These are phyloP conservation scores for Leptinotarsa defecta DNA, from an alignment of 1,140 invertebrate species.

Conservation along the genomic window DNA sequence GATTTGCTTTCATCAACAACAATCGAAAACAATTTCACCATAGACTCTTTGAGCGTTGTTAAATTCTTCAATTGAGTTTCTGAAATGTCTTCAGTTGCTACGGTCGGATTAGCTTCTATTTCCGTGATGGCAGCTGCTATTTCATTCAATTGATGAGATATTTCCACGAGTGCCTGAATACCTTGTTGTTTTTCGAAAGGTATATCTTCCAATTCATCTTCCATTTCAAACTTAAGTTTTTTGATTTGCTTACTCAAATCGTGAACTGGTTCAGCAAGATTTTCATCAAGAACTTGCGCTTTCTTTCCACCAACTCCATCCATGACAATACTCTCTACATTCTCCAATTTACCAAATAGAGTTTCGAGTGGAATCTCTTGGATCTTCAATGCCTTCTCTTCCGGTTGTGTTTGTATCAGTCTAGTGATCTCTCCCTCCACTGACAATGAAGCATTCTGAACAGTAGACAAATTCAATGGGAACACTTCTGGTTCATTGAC, in stretches of 20 bases:
- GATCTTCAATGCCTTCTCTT: background rate
- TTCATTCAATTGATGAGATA: background rate
- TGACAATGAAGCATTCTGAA: background rate
- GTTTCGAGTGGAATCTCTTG: background rate
- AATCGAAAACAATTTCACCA: slow-evolving; percentile 27
- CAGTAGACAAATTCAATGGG: background rate
- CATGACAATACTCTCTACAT: slow-evolving; percentile 7
- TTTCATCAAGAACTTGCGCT: background rate
- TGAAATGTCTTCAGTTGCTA: background rate
- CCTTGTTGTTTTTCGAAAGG: background rate
- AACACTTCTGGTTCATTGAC: background rate
- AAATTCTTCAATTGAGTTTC: background rate
- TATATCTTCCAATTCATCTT: background rate
- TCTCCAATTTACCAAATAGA: background rate
- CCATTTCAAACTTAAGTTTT: background rate
- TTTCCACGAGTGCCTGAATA: background rate
- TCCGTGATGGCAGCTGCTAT: background rate
- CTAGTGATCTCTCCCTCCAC: background rate
- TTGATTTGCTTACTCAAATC: background rate
- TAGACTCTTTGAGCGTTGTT: slow-evolving; percentile 21
- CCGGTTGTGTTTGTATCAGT: background rate
- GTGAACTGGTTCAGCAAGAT: background rate
- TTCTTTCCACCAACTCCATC: background rate
- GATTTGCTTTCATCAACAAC: slow-evolving; percentile 27
- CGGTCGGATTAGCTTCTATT: background rate